phyloP scores from a whole-genome alignment of 2,797 vertebrate genomes.

The Triplophysa bombifrons region DNA sequence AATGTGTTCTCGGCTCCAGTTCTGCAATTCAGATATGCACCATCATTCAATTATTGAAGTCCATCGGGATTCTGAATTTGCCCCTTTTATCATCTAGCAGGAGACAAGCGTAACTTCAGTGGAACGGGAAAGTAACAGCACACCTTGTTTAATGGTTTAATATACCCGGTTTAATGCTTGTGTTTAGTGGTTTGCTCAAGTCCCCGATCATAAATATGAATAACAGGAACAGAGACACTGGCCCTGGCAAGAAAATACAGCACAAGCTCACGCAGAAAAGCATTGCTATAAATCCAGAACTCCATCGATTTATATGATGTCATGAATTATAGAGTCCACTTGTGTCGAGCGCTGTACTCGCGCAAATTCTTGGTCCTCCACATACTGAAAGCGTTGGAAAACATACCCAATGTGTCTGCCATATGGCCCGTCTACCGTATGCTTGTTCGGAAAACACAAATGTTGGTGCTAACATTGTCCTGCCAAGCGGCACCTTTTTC shows the following conservation, averaged over 20 bases:
- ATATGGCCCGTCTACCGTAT: not conserved
- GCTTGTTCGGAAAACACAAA: slow-evolving; percentile 9
- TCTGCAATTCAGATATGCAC: not conserved
- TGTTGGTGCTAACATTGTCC: not conserved
- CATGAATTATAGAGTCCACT: slow-evolving; percentile 1
- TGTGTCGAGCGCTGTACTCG: not conserved
- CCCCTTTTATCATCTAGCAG: not conserved
- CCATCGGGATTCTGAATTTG: not conserved
- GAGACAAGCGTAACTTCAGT: not conserved
- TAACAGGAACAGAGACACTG: not conserved
- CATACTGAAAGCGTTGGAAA: not conserved
- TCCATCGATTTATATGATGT: not conserved
- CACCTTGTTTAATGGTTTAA: slow-evolving; percentile 6
- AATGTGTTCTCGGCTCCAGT: not conserved
- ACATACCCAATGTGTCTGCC: slow-evolving; percentile 3
- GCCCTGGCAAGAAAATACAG: not conserved
- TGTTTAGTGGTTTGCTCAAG: not conserved
- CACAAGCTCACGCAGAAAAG: not conserved
- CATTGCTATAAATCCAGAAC: not conserved
- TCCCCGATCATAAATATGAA: not conserved
- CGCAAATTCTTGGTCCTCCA: too few species aligned
- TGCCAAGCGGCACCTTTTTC: slow-evolving; percentile 15
- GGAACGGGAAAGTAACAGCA: not conserved
- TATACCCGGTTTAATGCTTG: not conserved
- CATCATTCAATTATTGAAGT: not conserved